These are phyloP conservation scores for Atta cephalotes DNA, from an alignment of 1,140 invertebrate species.

Conservation along the genomic window DNA sequence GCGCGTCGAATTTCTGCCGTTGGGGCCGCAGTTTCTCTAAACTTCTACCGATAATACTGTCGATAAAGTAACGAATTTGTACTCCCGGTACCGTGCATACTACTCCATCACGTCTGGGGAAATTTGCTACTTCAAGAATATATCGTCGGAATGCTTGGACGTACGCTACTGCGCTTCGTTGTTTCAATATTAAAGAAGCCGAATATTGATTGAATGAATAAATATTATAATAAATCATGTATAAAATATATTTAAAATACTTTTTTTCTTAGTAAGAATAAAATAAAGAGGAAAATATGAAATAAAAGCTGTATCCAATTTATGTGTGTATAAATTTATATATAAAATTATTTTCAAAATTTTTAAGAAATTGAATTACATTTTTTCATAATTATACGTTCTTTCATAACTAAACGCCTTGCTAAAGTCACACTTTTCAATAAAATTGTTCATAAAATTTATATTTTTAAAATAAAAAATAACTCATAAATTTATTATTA, in stretches of 20 bases:
- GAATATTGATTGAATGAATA: not conserved
- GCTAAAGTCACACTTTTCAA: not conserved
- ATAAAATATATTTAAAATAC: not conserved
- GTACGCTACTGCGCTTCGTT: not conserved
- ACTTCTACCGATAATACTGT: conserved; percentile 49
- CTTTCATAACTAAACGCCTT: not conserved
- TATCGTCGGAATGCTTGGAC: not conserved
- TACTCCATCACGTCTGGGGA: not conserved
- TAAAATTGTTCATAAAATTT: not conserved
- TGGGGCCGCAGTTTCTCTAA: conserved; percentile 27
- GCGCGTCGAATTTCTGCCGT: conserved; percentile 32
- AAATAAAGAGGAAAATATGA: not conserved
- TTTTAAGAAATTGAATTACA: not conserved
- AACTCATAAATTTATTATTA: not conserved
- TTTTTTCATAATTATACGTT: not conserved
- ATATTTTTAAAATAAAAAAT: not conserved
- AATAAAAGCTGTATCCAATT: not conserved
- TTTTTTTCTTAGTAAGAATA: not conserved
- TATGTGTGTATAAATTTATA: not conserved
- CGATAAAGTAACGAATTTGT: conserved; percentile 51
- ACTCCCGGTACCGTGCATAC: not conserved
- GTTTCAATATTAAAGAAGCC: conserved; percentile 5
- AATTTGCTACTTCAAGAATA: conserved; percentile 32
- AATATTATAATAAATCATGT: not conserved
- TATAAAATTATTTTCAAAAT: not conserved